Conservation (phyloP, 2,888 invertebrate genomes). For the Drymonia ruficornis region DNA sequence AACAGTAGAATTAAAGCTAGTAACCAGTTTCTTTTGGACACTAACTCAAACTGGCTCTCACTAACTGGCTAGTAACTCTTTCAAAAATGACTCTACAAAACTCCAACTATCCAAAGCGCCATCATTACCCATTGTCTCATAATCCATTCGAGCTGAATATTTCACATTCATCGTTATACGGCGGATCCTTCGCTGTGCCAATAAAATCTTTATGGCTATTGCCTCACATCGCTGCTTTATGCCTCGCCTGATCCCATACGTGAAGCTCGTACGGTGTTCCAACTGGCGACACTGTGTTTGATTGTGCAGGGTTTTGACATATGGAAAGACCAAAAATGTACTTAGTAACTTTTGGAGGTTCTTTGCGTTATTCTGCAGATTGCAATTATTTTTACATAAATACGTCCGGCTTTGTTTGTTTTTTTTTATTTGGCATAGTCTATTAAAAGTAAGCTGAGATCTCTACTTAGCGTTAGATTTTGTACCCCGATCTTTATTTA, state of each 20-base stretch:
- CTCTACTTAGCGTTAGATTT: no score
- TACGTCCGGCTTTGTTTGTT: no score
- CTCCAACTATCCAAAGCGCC: conserved; percentile 14
- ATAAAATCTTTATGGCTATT: conserved; percentile 76
- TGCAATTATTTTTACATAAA: no score
- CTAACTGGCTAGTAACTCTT: no score
- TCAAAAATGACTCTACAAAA: neutral
- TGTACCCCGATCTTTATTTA: no score
- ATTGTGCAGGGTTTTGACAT: conserved; percentile 7
- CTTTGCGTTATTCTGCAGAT: no score
- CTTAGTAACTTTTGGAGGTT: no score
- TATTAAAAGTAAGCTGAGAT: no score
- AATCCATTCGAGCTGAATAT: conserved; percentile 69
- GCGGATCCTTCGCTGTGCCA: conserved; percentile 50
- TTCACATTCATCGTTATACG: conserved; percentile 63
- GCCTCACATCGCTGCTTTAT: conserved; percentile 65
- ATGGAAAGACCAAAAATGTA: neutral
- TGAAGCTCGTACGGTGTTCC: conserved; percentile 37
- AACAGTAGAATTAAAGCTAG: no score
- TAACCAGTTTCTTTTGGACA: no score
- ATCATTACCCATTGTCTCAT: conserved; percentile 67
- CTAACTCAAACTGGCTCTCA: no score
- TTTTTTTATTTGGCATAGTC: no score
- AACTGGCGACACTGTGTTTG: conserved; percentile 30
- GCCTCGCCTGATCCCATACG: conserved; percentile 52